These are phyloP conservation scores for Microplitis deprimator DNA, from an alignment of 2,888 invertebrate species.

Conservation along the genomic window DNA sequence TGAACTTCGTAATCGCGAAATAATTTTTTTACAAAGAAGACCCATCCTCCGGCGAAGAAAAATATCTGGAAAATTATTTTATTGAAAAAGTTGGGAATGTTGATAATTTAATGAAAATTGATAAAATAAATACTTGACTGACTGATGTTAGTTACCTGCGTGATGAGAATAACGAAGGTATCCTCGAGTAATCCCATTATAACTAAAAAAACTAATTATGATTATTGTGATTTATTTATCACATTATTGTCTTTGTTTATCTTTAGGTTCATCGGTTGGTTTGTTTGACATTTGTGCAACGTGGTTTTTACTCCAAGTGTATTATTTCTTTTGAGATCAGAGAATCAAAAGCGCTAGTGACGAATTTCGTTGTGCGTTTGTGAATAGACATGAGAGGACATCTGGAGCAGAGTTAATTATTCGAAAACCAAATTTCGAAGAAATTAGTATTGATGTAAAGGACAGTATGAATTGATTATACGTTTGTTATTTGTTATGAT, in stretches of 20 bases:
- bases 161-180: neutral
- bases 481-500: too few species aligned
- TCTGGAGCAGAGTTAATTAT: neutral
- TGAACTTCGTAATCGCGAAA: constrained; percentile 98
- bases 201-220: neutral
- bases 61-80: constrained; percentile 77
- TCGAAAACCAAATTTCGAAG: too few species aligned
- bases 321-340: neutral
- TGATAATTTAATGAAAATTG: neutral
- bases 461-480: too few species aligned
- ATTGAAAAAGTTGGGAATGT: constrained; percentile 6
- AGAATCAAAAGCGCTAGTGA: neutral
- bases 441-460: too few species aligned
- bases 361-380: neutral
- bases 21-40: constrained; percentile 97
- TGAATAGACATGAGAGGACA: neutral
- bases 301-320: neutral
- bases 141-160: neutral
- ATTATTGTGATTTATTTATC: neutral
- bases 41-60: constrained; percentile 97
- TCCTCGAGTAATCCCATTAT: neutral
- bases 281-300: neutral
- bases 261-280: neutral
- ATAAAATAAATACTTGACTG: neutral
- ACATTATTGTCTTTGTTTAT: neutral